Percentiles rank a stretch among this genome's conserved stretches.
Conservation (phyloP, 2,797 vertebrate species). For the Taeniopygia guttata region DNA sequence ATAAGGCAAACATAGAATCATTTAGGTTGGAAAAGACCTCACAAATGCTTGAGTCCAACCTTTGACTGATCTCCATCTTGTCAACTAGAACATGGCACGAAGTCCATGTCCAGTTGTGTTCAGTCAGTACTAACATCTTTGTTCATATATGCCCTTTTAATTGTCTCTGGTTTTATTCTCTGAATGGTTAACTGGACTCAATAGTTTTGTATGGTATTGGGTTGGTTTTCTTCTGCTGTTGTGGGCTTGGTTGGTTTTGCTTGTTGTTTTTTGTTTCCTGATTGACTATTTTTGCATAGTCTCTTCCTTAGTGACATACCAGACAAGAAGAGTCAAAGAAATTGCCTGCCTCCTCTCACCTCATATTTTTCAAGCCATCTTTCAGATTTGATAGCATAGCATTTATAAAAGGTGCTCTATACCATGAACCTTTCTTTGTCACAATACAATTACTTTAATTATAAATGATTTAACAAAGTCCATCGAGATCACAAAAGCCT, state of each 20-base stretch:
- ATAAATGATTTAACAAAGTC: conserved; percentile 56
- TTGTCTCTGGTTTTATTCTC: neutral
- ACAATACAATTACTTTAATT: conserved; percentile 46
- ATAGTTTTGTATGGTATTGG: neutral
- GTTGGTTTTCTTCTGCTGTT: neutral
- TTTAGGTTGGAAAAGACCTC: neutral
- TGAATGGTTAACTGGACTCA: neutral
- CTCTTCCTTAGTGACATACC: neutral
- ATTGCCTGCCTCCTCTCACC: neutral
- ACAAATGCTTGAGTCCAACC: neutral
- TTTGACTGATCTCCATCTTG: neutral
- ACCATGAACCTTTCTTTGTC: conserved; percentile 53
- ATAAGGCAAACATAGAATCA: neutral
- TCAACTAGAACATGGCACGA: too few species aligned
- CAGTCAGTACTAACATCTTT: neutral
- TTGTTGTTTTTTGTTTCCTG: neutral
- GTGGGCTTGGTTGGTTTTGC: neutral
- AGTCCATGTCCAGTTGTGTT: neutral
- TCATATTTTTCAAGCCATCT: conserved; percentile 26
- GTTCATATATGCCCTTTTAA: neutral
- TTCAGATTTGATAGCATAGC: conserved; percentile 27
- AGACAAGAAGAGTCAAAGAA: conserved; percentile 2
- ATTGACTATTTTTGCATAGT: neutral
- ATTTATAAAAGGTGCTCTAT: conserved; percentile 41
- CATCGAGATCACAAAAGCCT: conserved; percentile 55